A percentile compares a stretch with the other conserved stretches of the same genome.
phyloP scores from a whole-genome alignment of 2,888 invertebrate species.

The Mesochorus sp. region DNA sequence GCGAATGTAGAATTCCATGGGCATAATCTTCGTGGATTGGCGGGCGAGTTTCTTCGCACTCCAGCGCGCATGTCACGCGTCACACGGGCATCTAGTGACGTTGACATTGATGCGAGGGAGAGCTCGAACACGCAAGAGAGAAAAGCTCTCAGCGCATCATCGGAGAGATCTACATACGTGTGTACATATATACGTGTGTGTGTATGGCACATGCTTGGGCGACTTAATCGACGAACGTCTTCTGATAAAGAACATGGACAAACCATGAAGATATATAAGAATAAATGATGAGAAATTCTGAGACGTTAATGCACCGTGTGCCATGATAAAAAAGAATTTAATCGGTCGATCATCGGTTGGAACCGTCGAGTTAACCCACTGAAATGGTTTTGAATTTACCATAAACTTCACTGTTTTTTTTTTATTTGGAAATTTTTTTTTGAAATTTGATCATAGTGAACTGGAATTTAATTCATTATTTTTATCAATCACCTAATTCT shows the following conservation, averaged over 20 bases:
- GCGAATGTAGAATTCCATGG: constrained; percentile 11
- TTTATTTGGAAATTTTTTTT: too few relatives aligned
- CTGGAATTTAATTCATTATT: too few relatives aligned
- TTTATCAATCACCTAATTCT: too few relatives aligned
- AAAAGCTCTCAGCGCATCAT: constrained; percentile 43
- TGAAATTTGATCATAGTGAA: too few relatives aligned
- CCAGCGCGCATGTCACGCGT: constrained; percentile 39
- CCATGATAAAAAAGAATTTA: too few relatives aligned
- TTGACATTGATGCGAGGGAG: constrained; percentile 47
- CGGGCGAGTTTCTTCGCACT: constrained; percentile 56
- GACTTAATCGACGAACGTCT: constrained; percentile 45
- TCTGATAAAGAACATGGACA: constrained; percentile 15
- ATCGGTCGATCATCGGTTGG: too few relatives aligned
- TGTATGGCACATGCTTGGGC: constrained; percentile 39
- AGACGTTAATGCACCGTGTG: too few relatives aligned
- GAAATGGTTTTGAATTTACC: too few relatives aligned
- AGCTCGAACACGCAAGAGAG: constrained; percentile 43
- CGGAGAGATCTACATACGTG: not conserved
- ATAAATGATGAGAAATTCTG: too few relatives aligned
- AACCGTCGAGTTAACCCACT: too few relatives aligned
- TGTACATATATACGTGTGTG: not conserved
- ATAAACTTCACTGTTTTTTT: too few relatives aligned
- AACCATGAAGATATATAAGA: not conserved
- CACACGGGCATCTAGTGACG: constrained; percentile 49
- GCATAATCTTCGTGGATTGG: constrained; percentile 35